phyloP scores from a whole-genome alignment of 2,797 vertebrate genomes.

The Leptatherina wallacei region DNA sequence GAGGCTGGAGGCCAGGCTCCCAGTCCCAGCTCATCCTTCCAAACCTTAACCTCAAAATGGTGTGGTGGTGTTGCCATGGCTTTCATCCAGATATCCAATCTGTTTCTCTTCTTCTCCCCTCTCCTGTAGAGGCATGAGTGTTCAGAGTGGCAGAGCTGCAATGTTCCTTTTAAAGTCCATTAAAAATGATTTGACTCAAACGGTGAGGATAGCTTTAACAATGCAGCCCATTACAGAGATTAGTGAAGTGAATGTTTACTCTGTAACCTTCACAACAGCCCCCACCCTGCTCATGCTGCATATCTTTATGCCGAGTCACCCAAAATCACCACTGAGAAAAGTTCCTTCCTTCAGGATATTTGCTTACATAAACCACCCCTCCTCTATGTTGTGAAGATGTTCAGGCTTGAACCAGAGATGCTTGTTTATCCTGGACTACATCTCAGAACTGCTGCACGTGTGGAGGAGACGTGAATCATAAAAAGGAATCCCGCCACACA shows the following conservation, averaged over 20 bases:
- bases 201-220: not conserved
- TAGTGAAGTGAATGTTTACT: not conserved
- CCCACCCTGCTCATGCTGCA: not conserved
- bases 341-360: not conserved
- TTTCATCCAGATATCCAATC: not conserved
- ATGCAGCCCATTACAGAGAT: not conserved
- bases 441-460: not conserved
- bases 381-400: not conserved
- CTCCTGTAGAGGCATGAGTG: not conserved
- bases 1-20: not conserved
- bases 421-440: not conserved
- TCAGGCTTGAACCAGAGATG: not conserved
- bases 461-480: slow-evolving; percentile 12
- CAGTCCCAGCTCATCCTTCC: not conserved
- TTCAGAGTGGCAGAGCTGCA: too few relatives aligned
- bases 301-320: not conserved
- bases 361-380: not conserved
- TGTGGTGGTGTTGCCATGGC: not conserved
- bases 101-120: not conserved
- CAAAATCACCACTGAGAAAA: not conserved
- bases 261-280: not conserved
- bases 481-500: slow-evolving; percentile 7
- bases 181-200: not conserved
- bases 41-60: not conserved
- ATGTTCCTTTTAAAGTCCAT: not conserved